A percentile compares a stretch with the other conserved stretches of the same genome.
phyloP scores from a whole-genome alignment of 1,140 invertebrate species.

The Theocolax elegans region DNA sequence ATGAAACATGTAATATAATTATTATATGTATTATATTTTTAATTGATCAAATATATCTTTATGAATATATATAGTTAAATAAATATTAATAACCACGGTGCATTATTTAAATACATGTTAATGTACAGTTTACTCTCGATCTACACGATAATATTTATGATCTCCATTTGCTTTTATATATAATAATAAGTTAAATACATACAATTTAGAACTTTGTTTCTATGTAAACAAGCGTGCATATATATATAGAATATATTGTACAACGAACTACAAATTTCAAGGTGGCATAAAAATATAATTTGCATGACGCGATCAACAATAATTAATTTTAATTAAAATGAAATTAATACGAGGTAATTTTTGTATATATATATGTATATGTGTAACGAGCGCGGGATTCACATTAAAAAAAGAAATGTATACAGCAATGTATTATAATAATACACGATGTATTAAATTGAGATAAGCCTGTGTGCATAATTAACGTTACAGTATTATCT shows the following conservation, averaged over 20 bases:
- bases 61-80: too few relatives aligned
- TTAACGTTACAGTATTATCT: conserved; percentile 31
- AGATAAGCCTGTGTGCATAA: conserved; percentile 23
- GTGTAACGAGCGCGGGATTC: background rate
- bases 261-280: background rate
- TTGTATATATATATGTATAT: background rate
- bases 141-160: too few relatives aligned
- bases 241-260: background rate
- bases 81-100: too few relatives aligned
- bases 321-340: conserved; percentile 28
- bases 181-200: too few relatives aligned
- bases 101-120: too few relatives aligned
- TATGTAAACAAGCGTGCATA: background rate
- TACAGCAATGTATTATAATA: conserved; percentile 23
- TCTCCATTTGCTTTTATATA: too few relatives aligned
- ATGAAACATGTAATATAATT: too few relatives aligned
- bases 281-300: too few relatives aligned
- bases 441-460: conserved; percentile 17
- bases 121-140: too few relatives aligned
- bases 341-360: conserved; percentile 19
- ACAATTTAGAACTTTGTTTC: background rate
- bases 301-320: background rate
- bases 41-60: too few relatives aligned
- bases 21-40: too few relatives aligned
- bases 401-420: too few relatives aligned